Percentiles rank a stretch among this genome's conserved stretches.
These are phyloP conservation scores for Etheostoma spectabile DNA, from an alignment of 2,113 vertebrate genomes.

Conservation along the genomic window DNA sequence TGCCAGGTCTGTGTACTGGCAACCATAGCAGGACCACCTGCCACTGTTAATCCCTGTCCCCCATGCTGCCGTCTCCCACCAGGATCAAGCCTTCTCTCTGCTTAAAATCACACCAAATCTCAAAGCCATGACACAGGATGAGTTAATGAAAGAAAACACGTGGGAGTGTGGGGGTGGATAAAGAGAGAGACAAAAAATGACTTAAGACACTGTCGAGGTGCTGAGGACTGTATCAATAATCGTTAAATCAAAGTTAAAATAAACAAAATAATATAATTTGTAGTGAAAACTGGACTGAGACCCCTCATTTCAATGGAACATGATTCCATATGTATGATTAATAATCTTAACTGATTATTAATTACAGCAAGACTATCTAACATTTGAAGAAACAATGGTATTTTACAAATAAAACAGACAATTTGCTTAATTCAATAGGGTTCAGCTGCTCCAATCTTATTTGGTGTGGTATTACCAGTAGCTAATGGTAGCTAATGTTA, in stretches of 20 bases:
- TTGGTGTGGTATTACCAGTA: not conserved
- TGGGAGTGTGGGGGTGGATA: not conserved
- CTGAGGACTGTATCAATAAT: not conserved
- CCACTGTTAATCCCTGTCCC: slow-evolving; percentile 42
- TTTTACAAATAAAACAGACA: not conserved
- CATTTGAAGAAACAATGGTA: not conserved
- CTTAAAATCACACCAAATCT: slow-evolving; percentile 22
- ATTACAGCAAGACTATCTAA: not conserved
- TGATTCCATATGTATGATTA: not conserved
- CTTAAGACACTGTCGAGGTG: not conserved
- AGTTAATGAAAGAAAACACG: not conserved
- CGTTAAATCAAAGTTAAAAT: not conserved
- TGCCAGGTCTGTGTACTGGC: slow-evolving; percentile 12
- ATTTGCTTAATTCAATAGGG: not conserved
- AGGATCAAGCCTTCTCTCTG: slow-evolving; percentile 24
- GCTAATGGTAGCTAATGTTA: not conserved
- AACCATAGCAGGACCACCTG: slow-evolving; percentile 37
- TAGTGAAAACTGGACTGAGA: not conserved
- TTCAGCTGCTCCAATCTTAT: not conserved
- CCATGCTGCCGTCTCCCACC: slow-evolving; percentile 35
- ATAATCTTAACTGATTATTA: not conserved
- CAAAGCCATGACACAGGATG: slow-evolving; percentile 15
- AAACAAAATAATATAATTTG: not conserved
- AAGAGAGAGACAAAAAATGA: not conserved
- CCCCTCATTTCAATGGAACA: not conserved